Evolutionary conservation across 2,888 invertebrate genomes (phyloP).

Genomic region (Drosophila antonietae): DNA sequence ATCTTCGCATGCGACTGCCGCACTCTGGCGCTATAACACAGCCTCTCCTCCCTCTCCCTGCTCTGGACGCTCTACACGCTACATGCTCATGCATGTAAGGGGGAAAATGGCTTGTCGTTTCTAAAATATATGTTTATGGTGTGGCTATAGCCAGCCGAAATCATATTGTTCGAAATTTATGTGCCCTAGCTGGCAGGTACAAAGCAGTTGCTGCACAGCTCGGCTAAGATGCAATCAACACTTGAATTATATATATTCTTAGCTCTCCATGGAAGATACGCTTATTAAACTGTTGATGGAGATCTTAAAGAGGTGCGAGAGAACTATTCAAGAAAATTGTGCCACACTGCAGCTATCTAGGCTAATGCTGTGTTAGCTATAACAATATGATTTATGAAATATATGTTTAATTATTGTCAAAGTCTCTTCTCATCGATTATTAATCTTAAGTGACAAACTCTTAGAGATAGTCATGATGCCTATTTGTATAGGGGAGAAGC

Average conservation of each 20-base stretch:
- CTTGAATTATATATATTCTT: slow-evolving; percentile 7
- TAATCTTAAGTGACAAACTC: background rate
- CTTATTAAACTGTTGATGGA: slow-evolving; percentile 19
- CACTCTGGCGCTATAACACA: slow-evolving; percentile 13
- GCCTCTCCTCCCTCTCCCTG: background rate
- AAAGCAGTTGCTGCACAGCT: slow-evolving; percentile 22
- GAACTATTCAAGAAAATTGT: background rate
- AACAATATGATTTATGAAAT: background rate
- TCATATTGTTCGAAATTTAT: slow-evolving; percentile 74
- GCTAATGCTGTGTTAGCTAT: background rate
- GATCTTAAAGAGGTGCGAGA: slow-evolving; percentile 8
- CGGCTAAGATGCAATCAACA: slow-evolving; percentile 29
- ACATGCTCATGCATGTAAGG: slow-evolving; percentile 1
- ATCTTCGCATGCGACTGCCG: slow-evolving; percentile 50
- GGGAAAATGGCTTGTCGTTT: slow-evolving; percentile 62
- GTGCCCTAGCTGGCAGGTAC: slow-evolving; percentile 35
- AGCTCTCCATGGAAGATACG: slow-evolving; percentile 15
- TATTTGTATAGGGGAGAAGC: background rate
- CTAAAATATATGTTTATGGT: slow-evolving; percentile 64
- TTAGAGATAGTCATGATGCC: background rate
- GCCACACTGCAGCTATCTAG: background rate
- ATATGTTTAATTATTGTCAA: background rate
- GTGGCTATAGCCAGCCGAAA: slow-evolving; percentile 57
- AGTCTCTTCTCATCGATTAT: background rate
- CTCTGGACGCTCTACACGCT: background rate